A percentile compares a stretch with the other conserved stretches of the same genome.
Conservation (phyloP, 1,140 invertebrate genomes). For the Tetraneura akinire region DNA sequence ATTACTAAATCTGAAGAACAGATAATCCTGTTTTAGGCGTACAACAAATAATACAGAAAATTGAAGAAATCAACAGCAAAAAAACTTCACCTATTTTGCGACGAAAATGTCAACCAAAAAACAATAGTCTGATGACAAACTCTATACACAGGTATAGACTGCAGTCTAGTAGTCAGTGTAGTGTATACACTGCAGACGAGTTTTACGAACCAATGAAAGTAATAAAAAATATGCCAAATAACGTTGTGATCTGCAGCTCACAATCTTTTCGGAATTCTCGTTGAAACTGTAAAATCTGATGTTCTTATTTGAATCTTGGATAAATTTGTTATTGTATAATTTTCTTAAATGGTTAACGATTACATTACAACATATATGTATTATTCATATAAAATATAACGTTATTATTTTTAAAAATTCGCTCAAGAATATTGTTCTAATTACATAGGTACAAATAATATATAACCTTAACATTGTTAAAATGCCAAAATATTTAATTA, state of each 20-base stretch:
- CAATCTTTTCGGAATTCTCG: constrained; percentile 24
- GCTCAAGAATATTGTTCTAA: constrained; percentile 15
- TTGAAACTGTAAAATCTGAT: background rate
- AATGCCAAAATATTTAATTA: background rate
- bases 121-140: constrained; percentile 7
- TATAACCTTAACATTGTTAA: background rate
- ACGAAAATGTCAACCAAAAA: constrained; percentile 33
- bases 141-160: too few species aligned
- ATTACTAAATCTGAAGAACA: too few species aligned
- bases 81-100: background rate
- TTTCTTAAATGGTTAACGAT: background rate
- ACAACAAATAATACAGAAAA: constrained; percentile 42
- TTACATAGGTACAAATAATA: too few species aligned
- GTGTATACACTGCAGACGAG: background rate
- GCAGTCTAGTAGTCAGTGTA: too few species aligned
- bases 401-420: background rate
- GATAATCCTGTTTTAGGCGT: constrained; percentile 22
- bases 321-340: background rate
- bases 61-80: constrained; percentile 37
- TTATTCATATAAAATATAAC: constrained; percentile 6
- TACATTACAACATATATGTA: background rate
- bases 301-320: background rate
- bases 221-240: constrained; percentile 6
- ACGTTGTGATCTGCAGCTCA: background rate
- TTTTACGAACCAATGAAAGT: constrained; percentile 19